Evolutionary conservation across 53 echinoderm and acorn worm species (phyloP).

Genomic region (Henricia sp.): DNA sequence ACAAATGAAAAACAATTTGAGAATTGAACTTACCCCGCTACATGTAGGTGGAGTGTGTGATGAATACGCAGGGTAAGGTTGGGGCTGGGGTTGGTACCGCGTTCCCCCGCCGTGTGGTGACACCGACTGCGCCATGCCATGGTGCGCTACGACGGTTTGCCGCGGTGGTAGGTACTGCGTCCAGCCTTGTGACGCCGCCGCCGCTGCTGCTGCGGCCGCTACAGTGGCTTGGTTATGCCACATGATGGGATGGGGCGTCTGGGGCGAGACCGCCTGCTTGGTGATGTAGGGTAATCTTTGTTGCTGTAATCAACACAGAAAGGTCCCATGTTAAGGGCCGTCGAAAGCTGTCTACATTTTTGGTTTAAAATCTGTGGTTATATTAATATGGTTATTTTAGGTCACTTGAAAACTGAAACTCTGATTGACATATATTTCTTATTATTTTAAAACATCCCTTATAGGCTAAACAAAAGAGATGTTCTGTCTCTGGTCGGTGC

Average conservation of each 20-base stretch:
- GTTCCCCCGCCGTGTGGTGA: slow-evolving; percentile 40
- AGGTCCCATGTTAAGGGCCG: too few relatives aligned
- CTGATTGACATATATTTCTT: too few relatives aligned
- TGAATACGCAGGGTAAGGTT: slow-evolving; percentile 48
- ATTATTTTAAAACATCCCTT: too few relatives aligned
- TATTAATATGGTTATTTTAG: too few relatives aligned
- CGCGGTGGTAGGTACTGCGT: slow-evolving; percentile 51
- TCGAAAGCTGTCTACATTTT: too few relatives aligned
- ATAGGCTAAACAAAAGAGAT: too few relatives aligned
- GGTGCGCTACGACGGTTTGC: slow-evolving; percentile 10
- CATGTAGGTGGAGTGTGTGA: slow-evolving; percentile 50
- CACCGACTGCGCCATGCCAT: slow-evolving; percentile 27
- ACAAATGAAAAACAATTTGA: not conserved
- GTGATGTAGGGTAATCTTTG: slow-evolving; percentile 55
- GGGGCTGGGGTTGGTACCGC: slow-evolving; percentile 45
- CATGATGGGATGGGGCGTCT: slow-evolving; percentile 52
- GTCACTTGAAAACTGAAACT: too few relatives aligned
- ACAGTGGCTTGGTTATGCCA: slow-evolving; percentile 43
- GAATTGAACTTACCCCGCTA: slow-evolving; percentile 42
- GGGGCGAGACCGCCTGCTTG: slow-evolving; percentile 51
- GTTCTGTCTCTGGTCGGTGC: too few relatives aligned
- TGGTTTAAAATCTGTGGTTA: too few relatives aligned
- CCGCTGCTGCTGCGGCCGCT: slow-evolving; percentile 35
- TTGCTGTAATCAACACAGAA: slow-evolving; percentile 13
- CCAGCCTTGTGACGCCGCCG: slow-evolving; percentile 39